Conservation (phyloP, 2,113 vertebrate genomes). For the Sinocyclocheilus maitianheensis region DNA sequence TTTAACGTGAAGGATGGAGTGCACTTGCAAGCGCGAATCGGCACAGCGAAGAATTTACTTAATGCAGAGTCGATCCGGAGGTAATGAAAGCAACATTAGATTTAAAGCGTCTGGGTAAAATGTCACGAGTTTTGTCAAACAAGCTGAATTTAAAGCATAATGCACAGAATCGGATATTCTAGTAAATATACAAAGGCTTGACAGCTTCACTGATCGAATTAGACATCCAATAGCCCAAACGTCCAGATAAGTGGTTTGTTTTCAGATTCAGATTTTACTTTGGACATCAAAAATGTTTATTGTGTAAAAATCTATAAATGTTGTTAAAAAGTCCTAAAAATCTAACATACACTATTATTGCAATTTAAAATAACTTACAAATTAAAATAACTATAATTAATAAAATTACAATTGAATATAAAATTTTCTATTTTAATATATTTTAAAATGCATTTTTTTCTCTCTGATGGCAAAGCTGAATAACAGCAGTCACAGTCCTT, state of each 20-base stretch:
- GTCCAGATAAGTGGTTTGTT: not conserved
- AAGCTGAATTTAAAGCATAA: not conserved
- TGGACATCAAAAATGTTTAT: not conserved
- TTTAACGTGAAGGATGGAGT: constrained; percentile 28
- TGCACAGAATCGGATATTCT: not conserved
- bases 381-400: not conserved
- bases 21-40: not conserved
- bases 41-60: not conserved
- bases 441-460: not conserved
- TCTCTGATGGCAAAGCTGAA: not conserved
- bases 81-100: constrained; percentile 26
- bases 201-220: not conserved
- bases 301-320: not conserved
- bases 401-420: no score
- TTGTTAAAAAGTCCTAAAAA: not conserved
- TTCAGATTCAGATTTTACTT: not conserved
- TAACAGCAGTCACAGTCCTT: not conserved
- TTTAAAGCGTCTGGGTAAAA: constrained; percentile 1
- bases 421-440: no score
- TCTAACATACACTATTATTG: not conserved
- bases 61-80: constrained; percentile 20
- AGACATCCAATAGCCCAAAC: not conserved
- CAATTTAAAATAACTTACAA: not conserved
- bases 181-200: not conserved
- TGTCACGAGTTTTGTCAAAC: constrained; percentile 11